A percentile compares a stretch with the other conserved stretches of the same genome.
Conservation (phyloP, 2,113 vertebrate species). For the Rhinichthys klamathensis region DNA sequence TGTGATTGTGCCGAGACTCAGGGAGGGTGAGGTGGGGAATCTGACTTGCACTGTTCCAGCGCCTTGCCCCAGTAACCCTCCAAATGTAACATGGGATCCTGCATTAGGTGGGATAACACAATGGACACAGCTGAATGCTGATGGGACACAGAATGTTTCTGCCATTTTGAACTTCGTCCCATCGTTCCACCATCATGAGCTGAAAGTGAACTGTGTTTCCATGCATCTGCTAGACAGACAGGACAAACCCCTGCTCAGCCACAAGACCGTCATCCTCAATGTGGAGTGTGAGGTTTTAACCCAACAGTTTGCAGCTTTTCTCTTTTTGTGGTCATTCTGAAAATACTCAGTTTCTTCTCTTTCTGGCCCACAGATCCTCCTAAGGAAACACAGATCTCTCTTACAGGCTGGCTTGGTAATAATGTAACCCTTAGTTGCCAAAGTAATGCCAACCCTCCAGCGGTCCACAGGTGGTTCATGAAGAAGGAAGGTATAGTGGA, state of each 20-base stretch:
- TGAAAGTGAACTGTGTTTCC: constrained; percentile 40
- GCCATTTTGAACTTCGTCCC: constrained; percentile 31
- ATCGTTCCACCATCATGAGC: constrained; percentile 22
- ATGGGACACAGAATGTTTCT: constrained; percentile 10
- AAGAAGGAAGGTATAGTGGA: background rate
- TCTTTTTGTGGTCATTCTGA: background rate
- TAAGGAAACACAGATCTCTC: constrained; percentile 11
- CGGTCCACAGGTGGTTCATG: constrained; percentile 23
- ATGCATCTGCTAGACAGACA: background rate
- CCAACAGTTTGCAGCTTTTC: background rate
- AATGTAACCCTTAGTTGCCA: constrained; percentile 18
- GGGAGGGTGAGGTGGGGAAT: constrained; percentile 22
- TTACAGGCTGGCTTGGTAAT: background rate
- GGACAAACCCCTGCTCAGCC: background rate
- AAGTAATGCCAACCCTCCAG: constrained; percentile 35
- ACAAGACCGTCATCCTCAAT: constrained; percentile 10
- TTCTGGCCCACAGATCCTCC: constrained; percentile 23
- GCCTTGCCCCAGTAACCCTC: constrained; percentile 34
- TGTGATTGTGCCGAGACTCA: background rate
- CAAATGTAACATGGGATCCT: constrained; percentile 41
- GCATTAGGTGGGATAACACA: background rate
- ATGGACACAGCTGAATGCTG: background rate
- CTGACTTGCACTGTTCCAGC: constrained; percentile 41
- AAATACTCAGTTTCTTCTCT: background rate
- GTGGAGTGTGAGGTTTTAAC: constrained; percentile 38